phyloP scores from a whole-genome alignment of 2,888 invertebrate genomes.

The Rosalia funebris region DNA sequence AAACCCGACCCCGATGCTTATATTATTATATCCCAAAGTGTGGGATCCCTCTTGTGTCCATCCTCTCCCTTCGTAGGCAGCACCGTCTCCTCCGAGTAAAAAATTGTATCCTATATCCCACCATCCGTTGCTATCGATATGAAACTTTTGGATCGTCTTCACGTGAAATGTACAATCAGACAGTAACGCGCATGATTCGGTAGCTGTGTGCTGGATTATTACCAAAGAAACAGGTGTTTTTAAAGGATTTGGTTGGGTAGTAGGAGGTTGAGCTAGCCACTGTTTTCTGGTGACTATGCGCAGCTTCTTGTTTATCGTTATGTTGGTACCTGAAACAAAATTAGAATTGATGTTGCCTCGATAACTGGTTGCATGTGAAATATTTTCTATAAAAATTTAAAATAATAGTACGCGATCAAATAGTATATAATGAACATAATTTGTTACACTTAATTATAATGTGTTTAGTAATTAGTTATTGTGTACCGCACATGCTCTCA shows the following conservation, averaged over 20 bases:
- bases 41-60: conserved; percentile 69
- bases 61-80: conserved; percentile 69
- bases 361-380: too few species aligned
- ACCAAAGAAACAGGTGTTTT: conserved; percentile 68
- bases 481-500: too few species aligned
- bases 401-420: too few species aligned
- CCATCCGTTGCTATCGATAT: conserved; percentile 67
- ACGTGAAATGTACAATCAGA: conserved; percentile 32
- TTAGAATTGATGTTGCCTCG: background rate
- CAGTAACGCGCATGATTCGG: conserved; percentile 68
- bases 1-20: conserved; percentile 65
- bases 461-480: too few species aligned
- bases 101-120: conserved; percentile 69
- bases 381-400: too few species aligned
- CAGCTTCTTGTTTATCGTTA: conserved; percentile 15
- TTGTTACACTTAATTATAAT: too few species aligned
- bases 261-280: conserved; percentile 76
- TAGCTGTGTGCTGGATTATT: conserved; percentile 74
- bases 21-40: conserved; percentile 66
- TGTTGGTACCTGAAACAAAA: conserved; percentile 22
- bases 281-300: conserved; percentile 12
- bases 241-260: conserved; percentile 44
- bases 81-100: conserved; percentile 69
- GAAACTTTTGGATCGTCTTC: conserved; percentile 62
- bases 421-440: too few species aligned